Evolutionary conservation across 2,888 invertebrate species (phyloP), one percentile per base, ranked within the genome.

Genomic region (Leptopterna dolabrata): DNA sequence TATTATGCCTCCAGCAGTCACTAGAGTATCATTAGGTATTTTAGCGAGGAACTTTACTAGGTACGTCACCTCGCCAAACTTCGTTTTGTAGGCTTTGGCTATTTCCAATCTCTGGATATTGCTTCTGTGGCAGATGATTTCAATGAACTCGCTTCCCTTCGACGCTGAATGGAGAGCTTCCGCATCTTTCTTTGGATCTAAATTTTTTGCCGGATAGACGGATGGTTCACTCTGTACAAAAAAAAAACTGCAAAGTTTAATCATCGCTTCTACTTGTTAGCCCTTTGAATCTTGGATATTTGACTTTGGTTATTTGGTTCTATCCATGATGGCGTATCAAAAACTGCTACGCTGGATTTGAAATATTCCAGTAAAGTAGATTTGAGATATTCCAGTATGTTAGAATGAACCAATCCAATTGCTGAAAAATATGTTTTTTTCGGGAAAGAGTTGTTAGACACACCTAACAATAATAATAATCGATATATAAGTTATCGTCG

Each of bases 61-160:
- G 36, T 36, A 4, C 1, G 93, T 91, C 92, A 93, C 94, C 91
- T 93, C 92, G 87, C 94, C 94, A 91, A 92, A 94, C 89, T 92
- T 90, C 4, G 92, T 92, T 90, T 94, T 94, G 91, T 92, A 94
- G 45, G 91, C 91, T 80, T 91, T 91, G 88, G 92, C 90, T 88
- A 94, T 92, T 89, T 93, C 91, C 88, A 93, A 92, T 29, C 94
- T 91, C 90, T 94, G 94, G 7, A 90, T 90, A 89, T 93, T 93
- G 86, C 92, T 92, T 27, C 94, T 91, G 36, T 92, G 92, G n/a
- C 92, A 91, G n/a, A 94, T 91, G n/a, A 94, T 91, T 87, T 92
- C 91, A 29, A 93, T 92, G 88, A 93, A 92, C n/a, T 92, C 92
- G 51, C 24, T 11, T 4, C 36, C 36, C 13, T 73, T 73, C 30